Evolutionary conservation across 2,797 vertebrate genomes (phyloP).

Genomic region (Danio jaintianensis): DNA sequence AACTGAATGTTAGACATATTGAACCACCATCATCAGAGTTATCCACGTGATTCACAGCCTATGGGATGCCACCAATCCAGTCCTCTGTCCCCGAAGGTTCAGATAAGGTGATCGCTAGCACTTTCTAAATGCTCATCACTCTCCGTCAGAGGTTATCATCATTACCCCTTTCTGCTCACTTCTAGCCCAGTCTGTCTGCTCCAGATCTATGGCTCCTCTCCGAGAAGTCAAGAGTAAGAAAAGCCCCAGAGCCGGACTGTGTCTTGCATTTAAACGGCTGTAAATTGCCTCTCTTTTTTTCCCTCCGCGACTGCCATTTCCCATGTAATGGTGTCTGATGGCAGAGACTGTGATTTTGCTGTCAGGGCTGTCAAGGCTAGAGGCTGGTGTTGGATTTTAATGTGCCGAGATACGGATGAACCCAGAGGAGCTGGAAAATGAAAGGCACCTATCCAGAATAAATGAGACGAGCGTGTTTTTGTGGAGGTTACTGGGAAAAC

Average conservation of each 20-base stretch:
- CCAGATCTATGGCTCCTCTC: conserved; percentile 55
- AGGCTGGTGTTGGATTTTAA: conserved; percentile 57
- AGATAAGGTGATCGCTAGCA: conserved; percentile 45
- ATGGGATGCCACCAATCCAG: background rate
- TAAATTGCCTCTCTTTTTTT: conserved; percentile 59
- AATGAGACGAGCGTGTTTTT: conserved; percentile 32
- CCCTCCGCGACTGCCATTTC: conserved; percentile 59
- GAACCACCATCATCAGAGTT: conserved; percentile 27
- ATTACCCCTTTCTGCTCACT: conserved; percentile 46
- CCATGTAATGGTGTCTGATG: conserved; percentile 64
- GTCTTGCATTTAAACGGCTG: conserved; percentile 65
- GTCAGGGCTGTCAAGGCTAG: conserved; percentile 55
- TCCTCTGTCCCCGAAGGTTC: conserved; percentile 40
- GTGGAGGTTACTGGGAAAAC: background rate
- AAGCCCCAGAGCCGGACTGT: conserved; percentile 34
- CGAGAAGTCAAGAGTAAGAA: conserved; percentile 46
- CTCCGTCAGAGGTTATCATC: conserved; percentile 55
- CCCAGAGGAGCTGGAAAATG: conserved; percentile 27
- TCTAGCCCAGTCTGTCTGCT: conserved; percentile 45
- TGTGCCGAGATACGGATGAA: conserved; percentile 40
- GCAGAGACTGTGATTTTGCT: conserved; percentile 59
- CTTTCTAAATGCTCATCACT: conserved; percentile 42
- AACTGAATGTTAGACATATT: conserved; percentile 2
- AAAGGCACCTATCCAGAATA: conserved; percentile 45
- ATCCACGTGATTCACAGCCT: conserved; percentile 9